Conservation (phyloP, 2,797 vertebrate species). For the Sebastes paucispinis region DNA sequence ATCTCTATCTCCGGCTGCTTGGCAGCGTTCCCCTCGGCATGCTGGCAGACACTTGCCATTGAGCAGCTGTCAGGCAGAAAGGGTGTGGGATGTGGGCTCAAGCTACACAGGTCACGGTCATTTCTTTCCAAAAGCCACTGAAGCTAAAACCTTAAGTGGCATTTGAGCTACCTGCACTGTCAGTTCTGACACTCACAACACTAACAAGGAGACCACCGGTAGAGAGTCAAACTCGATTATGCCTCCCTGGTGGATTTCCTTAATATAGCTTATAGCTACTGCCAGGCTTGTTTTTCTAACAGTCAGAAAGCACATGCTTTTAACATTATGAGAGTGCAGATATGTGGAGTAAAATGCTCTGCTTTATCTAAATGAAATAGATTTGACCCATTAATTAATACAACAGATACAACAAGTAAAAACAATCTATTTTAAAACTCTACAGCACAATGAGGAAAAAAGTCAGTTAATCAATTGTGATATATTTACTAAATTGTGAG, state of each 20-base stretch:
- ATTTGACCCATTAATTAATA: neutral
- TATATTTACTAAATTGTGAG: neutral
- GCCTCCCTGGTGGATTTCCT: conserved; percentile 72
- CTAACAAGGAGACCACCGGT: conserved; percentile 84
- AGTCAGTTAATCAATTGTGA: neutral
- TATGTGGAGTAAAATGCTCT: conserved; percentile 3
- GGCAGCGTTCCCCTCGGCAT: conserved; percentile 73
- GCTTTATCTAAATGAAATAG: neutral
- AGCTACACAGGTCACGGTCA: conserved; percentile 80
- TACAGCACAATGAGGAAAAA: neutral
- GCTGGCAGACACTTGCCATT: conserved; percentile 84
- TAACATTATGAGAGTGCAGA: conserved; percentile 22
- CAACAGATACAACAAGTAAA: neutral
- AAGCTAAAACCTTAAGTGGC: conserved; percentile 87
- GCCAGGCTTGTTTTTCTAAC: conserved; percentile 63
- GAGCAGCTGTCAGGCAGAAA: conserved; percentile 84
- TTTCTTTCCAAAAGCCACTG: conserved; percentile 81
- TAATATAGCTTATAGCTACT: conserved; percentile 70
- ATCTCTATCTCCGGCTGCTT: conserved; percentile 82
- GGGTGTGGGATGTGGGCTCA: conserved; percentile 81
- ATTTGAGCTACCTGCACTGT: conserved; percentile 85
- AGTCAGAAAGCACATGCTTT: conserved; percentile 43
- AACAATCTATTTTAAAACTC: neutral
- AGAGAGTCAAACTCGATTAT: conserved; percentile 80
- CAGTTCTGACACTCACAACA: conserved; percentile 80